A percentile compares a stretch with the other conserved stretches of the same genome.
These are phyloP conservation scores for Zaprionus tsacasi DNA, from an alignment of 1,140 invertebrate species.

Conservation along the genomic window DNA sequence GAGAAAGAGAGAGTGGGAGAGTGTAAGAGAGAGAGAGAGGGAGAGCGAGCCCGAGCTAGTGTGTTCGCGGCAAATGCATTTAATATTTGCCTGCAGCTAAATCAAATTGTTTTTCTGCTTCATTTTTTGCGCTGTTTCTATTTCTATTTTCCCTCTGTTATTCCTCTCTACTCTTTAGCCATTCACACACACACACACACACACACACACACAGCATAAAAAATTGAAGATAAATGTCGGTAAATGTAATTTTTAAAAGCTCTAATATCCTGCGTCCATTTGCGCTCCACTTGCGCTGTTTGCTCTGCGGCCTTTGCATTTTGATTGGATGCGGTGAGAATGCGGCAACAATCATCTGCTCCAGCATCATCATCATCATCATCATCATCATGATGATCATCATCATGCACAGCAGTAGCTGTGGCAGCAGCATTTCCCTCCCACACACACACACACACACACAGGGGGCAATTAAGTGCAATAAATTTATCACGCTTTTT, in stretches of 20 bases:
- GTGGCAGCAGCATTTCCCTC: neutral
- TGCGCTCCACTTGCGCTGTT: slow-evolving; percentile 31
- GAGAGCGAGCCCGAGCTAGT: neutral
- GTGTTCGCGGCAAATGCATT: slow-evolving; percentile 46
- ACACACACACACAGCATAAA: slow-evolving; percentile 36
- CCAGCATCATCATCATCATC: neutral
- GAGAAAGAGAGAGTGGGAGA: neutral
- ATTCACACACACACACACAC: neutral
- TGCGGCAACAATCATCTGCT: slow-evolving; percentile 22
- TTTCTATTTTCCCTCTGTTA: neutral
- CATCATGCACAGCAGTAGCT: neutral
- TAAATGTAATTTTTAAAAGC: slow-evolving; percentile 71
- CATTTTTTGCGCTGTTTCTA: slow-evolving; percentile 36
- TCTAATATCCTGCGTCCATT: slow-evolving; percentile 61
- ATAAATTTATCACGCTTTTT: slow-evolving; percentile 26
- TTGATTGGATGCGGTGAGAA: slow-evolving; percentile 41
- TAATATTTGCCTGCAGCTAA: slow-evolving; percentile 73
- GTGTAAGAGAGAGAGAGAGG: neutral
- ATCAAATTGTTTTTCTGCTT: slow-evolving; percentile 73
- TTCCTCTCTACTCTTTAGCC: neutral
- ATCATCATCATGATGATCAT: neutral
- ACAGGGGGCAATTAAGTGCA: slow-evolving; percentile 15
- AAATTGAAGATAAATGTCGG: slow-evolving; percentile 66
- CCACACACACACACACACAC: too few relatives aligned
- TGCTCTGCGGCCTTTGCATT: slow-evolving; percentile 33